phyloP scores from a whole-genome alignment of 2,797 vertebrate species.

The Ctenosaura bakeri region DNA sequence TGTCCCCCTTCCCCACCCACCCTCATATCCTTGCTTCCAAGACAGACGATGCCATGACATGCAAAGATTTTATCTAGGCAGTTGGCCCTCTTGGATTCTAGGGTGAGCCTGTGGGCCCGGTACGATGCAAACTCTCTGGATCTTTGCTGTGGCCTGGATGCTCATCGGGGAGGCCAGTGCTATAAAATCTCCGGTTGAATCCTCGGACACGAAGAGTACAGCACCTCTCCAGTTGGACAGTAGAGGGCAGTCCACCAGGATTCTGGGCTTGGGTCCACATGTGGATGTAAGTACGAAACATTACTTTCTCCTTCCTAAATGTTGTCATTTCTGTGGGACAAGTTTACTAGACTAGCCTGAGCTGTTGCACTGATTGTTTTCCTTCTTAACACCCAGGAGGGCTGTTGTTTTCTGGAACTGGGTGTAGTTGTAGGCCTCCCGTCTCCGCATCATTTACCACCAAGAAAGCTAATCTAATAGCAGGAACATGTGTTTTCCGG shows the following conservation, averaged over 20 bases:
- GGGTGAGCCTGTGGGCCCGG: not conserved
- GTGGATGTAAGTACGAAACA: slow-evolving; percentile 57
- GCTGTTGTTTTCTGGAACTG: too few species aligned
- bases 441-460: too few species aligned
- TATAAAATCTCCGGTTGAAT: not conserved
- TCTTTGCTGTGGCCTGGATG: not conserved
- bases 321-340: not conserved
- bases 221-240: not conserved
- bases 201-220: not conserved
- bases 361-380: too few species aligned
- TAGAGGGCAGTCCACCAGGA: not conserved
- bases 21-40: not conserved
- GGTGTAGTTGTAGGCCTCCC: too few species aligned
- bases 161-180: not conserved
- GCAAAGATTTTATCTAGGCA: not conserved
- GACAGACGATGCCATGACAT: not conserved
- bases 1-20: too few species aligned
- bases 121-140: not conserved
- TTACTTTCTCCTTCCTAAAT: too few species aligned
- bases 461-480: too few species aligned
- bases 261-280: slow-evolving; percentile 4
- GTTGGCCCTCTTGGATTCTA: not conserved
- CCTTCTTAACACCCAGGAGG: too few species aligned
- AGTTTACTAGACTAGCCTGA: not conserved
- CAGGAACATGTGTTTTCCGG: too few species aligned